phyloP scores from a whole-genome alignment of 2,888 invertebrate species.

The Hartigia nigra region DNA sequence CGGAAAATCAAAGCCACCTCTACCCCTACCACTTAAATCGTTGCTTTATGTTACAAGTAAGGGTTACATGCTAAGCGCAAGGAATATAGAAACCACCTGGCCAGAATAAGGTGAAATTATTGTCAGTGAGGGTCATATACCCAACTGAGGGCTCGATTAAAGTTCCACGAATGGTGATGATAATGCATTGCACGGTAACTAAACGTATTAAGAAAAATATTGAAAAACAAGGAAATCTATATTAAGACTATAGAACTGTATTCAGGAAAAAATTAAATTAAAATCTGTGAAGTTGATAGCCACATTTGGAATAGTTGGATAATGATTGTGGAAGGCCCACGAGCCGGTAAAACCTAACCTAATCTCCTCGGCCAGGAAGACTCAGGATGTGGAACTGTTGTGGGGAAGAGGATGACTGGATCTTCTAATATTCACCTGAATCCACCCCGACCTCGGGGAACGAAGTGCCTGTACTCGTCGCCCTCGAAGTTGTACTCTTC shows the following conservation, averaged over 20 bases:
- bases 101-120: background rate
- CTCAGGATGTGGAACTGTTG: background rate
- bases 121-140: background rate
- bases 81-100: background rate
- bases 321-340: background rate
- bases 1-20: slow-evolving; percentile 63
- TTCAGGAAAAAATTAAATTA: background rate
- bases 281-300: background rate
- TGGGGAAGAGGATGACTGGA: slow-evolving; percentile 4
- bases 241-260: background rate
- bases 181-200: background rate
- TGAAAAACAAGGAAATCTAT: background rate
- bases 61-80: background rate
- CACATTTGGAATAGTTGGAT: background rate
- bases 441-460: slow-evolving; percentile 66
- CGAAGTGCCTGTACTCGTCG: slow-evolving; percentile 67
- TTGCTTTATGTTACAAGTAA: background rate
- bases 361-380: background rate
- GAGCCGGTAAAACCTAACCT: background rate
- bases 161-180: background rate
- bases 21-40: slow-evolving; percentile 59
- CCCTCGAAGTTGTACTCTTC: slow-evolving; percentile 62
- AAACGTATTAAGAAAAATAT: background rate
- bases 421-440: slow-evolving; percentile 63
- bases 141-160: background rate